Evolutionary conservation across 2,888 invertebrate genomes (phyloP).

Genomic region (Cosmorhoe ocellata): DNA sequence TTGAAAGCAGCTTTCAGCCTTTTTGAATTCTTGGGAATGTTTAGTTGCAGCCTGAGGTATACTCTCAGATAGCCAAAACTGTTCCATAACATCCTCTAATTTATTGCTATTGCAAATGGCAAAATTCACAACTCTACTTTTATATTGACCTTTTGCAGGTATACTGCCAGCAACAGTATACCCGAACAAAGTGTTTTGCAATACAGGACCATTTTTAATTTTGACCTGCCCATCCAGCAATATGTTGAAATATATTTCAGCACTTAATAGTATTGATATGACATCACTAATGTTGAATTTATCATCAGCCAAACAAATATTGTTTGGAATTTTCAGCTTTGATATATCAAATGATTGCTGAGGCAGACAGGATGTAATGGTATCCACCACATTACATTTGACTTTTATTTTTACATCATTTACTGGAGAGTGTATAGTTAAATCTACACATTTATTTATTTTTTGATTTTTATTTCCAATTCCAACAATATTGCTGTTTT

Average conservation of each 20-base stretch:
- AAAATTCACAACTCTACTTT: background rate
- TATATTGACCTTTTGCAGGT: too few relatives aligned
- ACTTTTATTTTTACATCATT: background rate
- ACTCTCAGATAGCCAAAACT: background rate
- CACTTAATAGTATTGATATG: constrained; percentile 1
- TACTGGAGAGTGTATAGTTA: background rate
- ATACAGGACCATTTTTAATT: background rate
- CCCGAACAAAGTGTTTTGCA: too few relatives aligned
- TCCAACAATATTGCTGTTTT: background rate
- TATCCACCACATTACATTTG: background rate
- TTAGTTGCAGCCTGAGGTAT: background rate
- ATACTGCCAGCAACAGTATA: too few relatives aligned
- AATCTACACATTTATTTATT: background rate
- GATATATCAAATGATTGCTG: background rate
- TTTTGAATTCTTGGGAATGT: background rate
- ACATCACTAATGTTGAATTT: background rate
- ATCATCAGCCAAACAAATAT: background rate
- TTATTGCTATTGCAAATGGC: background rate
- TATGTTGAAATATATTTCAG: background rate
- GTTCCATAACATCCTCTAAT: background rate
- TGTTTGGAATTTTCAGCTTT: background rate
- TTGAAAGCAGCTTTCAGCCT: background rate
- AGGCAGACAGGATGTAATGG: background rate
- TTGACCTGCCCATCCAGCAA: background rate
- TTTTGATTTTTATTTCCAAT: background rate